Conservation (phyloP, 2,113 vertebrate species). For the Nesoenas mayeri region DNA sequence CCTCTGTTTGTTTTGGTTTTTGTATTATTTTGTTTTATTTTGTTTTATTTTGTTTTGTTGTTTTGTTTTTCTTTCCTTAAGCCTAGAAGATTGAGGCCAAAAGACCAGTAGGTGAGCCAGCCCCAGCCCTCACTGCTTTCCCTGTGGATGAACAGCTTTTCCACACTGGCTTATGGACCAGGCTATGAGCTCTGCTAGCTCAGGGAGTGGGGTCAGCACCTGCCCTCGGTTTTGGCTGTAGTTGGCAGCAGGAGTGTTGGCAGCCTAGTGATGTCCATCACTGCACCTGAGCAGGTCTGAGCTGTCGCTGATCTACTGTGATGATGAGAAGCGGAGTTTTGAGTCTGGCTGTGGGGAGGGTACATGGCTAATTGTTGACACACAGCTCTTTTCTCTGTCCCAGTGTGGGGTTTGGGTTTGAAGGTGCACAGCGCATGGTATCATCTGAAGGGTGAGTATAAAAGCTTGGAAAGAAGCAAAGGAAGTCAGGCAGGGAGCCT, state of each 20-base stretch:
- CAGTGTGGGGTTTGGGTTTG: slow-evolving; percentile 13
- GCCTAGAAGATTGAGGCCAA: neutral
- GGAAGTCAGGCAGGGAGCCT: slow-evolving; percentile 26
- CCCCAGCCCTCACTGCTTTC: neutral
- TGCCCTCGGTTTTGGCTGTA: neutral
- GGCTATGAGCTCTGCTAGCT: accelerated
- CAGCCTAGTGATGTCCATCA: neutral
- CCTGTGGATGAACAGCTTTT: neutral
- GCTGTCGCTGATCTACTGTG: neutral
- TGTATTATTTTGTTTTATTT: too few species aligned
- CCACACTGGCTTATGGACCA: accelerated
- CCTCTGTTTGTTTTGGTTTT: too few species aligned
- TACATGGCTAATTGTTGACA: neutral
- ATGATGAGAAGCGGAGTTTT: neutral
- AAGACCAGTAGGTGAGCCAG: neutral
- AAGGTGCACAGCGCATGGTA: neutral
- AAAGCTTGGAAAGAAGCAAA: slow-evolving; percentile 26
- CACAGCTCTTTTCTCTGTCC: neutral
- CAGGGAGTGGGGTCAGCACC: neutral
- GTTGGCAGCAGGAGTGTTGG: neutral
- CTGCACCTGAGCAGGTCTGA: neutral
- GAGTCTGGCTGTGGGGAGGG: neutral
- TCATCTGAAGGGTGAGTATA: neutral
- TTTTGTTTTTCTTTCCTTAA: neutral
- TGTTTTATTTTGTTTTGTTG: neutral